These are phyloP conservation scores for Amblyornis subalaris DNA, from an alignment of 2,113 vertebrate species.

Conservation along the genomic window DNA sequence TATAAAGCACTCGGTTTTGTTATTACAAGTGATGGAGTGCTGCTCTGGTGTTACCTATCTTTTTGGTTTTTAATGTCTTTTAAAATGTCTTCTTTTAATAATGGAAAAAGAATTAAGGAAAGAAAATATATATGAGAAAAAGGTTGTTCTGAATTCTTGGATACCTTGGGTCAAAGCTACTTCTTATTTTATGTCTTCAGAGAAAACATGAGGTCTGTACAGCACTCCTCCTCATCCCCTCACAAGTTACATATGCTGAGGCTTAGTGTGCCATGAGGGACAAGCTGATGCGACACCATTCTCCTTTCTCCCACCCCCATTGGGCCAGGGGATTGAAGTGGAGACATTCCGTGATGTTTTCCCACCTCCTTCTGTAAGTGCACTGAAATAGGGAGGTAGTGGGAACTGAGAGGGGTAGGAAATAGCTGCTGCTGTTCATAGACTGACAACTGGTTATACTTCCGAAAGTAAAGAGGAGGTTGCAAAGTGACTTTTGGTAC, in stretches of 20 bases:
- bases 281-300: neutral
- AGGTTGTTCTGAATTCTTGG: neutral
- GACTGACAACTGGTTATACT: neutral
- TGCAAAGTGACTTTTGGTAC: neutral
- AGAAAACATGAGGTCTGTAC: neutral
- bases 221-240: neutral
- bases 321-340: no score
- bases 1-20: neutral
- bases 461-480: neutral
- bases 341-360: neutral
- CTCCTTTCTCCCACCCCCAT: neutral
- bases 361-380: neutral
- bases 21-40: neutral
- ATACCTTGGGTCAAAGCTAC: neutral
- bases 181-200: neutral
- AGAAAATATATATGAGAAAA: neutral
- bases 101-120: neutral
- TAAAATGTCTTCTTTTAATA: neutral
- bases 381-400: neutral
- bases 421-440: neutral
- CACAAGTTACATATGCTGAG: neutral
- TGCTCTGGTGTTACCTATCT: neutral
- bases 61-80: neutral
- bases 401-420: neutral
- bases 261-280: neutral